Evolutionary conservation across 2,888 invertebrate genomes (phyloP).

Genomic region (Adineta ricciae): DNA sequence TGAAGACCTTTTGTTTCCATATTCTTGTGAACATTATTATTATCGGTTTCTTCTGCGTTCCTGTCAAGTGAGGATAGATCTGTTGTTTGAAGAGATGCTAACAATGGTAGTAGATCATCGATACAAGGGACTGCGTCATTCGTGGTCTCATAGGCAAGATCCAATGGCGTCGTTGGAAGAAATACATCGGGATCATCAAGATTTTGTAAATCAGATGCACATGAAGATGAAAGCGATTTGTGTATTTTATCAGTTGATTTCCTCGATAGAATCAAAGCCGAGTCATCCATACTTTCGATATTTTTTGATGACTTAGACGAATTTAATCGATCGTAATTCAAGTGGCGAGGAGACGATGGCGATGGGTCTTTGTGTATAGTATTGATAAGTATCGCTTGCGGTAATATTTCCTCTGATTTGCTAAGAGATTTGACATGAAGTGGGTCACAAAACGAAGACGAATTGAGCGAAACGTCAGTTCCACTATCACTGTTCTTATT

Average conservation of each 20-base stretch:
- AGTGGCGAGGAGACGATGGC: background rate
- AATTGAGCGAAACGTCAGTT: background rate
- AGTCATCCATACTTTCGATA: background rate
- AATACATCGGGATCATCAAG: background rate
- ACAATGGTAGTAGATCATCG: background rate
- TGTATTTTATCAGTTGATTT: background rate
- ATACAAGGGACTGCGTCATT: background rate
- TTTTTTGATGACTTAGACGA: background rate
- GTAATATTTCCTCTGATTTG: background rate
- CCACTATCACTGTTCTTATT: background rate
- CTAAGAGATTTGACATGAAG: background rate
- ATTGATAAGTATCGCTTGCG: background rate
- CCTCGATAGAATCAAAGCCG: background rate
- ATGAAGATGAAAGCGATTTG: background rate
- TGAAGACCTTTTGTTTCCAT: too few relatives aligned
- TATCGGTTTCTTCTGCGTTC: background rate
- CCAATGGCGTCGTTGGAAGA: background rate
- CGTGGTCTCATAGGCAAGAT: background rate
- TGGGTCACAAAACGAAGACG: background rate
- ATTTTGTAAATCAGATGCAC: background rate
- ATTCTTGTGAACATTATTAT: too few relatives aligned
- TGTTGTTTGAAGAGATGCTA: background rate
- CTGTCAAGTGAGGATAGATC: background rate
- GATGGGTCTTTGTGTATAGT: background rate
- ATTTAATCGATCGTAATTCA: background rate